A percentile compares a stretch with the other conserved stretches of the same genome.
Evolutionary conservation across 2,113 vertebrate genomes (phyloP).

Genomic region (Scomber japonicus): DNA sequence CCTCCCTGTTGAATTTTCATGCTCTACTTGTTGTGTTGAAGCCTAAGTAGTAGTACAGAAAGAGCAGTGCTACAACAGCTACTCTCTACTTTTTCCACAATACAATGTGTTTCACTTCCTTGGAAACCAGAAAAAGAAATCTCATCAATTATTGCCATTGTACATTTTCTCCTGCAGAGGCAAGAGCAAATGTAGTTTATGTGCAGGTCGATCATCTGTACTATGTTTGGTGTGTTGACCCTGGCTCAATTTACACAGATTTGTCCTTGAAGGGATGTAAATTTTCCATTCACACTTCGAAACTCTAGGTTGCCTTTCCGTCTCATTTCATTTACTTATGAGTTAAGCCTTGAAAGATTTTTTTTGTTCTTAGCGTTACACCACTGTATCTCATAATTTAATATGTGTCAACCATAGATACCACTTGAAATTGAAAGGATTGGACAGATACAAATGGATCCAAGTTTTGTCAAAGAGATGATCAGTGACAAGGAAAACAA

Average conservation of each 20-base stretch:
- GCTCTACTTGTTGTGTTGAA: constrained; percentile 37
- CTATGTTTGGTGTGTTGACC: constrained; percentile 26
- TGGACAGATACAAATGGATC: constrained; percentile 1
- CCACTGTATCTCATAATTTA: constrained; percentile 5
- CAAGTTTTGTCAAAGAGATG: constrained; percentile 26
- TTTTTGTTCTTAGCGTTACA: constrained; percentile 1
- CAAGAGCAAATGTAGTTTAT: constrained; percentile 40
- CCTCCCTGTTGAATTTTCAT: constrained; percentile 37
- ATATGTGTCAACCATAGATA: not conserved
- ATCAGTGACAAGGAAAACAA: constrained; percentile 24
- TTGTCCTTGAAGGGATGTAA: constrained; percentile 20
- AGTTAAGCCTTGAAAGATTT: not conserved
- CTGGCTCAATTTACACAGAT: constrained; percentile 16
- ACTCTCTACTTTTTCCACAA: constrained; percentile 6
- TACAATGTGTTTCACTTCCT: constrained; percentile 18
- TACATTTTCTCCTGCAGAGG: constrained; percentile 28
- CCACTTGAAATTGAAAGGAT: constrained; percentile 5
- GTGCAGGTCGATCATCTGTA: constrained; percentile 1
- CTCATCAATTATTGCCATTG: constrained; percentile 23
- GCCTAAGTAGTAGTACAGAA: constrained; percentile 6
- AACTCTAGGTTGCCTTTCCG: constrained; percentile 2
- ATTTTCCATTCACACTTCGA: constrained; percentile 26
- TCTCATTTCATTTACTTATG: constrained; percentile 2
- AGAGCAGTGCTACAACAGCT: constrained; percentile 20
- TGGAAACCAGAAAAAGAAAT: constrained; percentile 25